Evolutionary conservation across 2,888 invertebrate species (phyloP), one percentile per base, ranked within the genome.

Genomic region (Macrostomum cliftonense): DNA sequence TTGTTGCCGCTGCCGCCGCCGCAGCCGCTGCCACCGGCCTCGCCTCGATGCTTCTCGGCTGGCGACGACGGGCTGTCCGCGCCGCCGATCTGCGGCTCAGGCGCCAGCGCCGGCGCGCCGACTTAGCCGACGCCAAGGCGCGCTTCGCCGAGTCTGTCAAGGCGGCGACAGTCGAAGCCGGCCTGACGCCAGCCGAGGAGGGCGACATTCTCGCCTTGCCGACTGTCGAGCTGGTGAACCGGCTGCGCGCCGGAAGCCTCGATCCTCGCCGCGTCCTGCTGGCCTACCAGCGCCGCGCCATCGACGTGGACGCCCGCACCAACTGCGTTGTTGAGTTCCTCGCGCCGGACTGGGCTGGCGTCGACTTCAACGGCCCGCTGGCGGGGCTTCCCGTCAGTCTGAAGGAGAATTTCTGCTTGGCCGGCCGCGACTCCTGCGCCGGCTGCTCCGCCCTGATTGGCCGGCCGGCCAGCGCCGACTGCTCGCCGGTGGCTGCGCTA

Each of bases 361-460:
- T 52, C 12, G 39, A 52, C 5, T 16, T 37, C 14, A 53, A 56
- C 49, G 62, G 62, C 5, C 63, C 64, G 7, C 56, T 66, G 2
- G 59, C 59, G 50, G 66, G 66, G 7, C 39, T 66, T 7, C 66
- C 65, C 7, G 52, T 66, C 13, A 62, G 62, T 43, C 55, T 66
- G 37, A 65, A 65, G 52, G 66, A 66, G 16, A 61, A 59, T 46
- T 58, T 61, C 46, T 48, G 58, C 50, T 51, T 69, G 7, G 56
- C 48, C 47, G 65, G 48, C 14, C 40, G 50, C 21, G 48, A 50
- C 40, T 19, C 16, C 14, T 39, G 49, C 28, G 39, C 16, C 2
- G 50, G 51, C 38, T 42, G 39, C 36, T 14, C 51, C 5, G 20
- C 37, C n/a, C 20, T 52, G n/a, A 19, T 36, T 5, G 37, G 43